Conservation (phyloP, 2,888 invertebrate genomes). For the Meghimatium bilineatum region DNA sequence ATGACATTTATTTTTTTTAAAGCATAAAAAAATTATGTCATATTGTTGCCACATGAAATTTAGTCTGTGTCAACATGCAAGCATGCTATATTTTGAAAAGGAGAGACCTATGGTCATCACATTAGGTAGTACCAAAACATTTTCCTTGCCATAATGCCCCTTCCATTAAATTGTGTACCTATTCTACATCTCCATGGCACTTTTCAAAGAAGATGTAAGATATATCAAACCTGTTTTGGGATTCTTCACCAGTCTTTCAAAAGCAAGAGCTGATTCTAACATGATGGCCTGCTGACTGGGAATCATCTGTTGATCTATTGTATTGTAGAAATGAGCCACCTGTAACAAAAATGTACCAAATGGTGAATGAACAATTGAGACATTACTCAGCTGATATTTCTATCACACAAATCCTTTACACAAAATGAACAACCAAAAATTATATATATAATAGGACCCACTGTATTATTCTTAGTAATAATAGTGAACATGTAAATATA, state of each 20-base stretch:
- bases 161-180: no score
- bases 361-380: not conserved
- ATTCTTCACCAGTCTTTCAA: constrained; percentile 88
- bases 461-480: no score
- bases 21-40: no score
- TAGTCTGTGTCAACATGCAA: no score
- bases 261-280: constrained; percentile 92
- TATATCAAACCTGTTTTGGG: constrained; percentile 76
- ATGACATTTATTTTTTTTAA: no score
- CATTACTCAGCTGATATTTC: not conserved
- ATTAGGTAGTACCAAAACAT: no score
- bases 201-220: not conserved
- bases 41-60: no score
- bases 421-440: not conserved
- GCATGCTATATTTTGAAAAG: no score
- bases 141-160: no score
- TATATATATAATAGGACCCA: no score
- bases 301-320: constrained; percentile 97
- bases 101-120: no score
- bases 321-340: constrained; percentile 88
- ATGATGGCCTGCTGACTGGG: constrained; percentile 96
- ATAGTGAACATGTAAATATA: no score
- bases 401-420: not conserved
- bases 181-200: not conserved
- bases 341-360: constrained; percentile 54